A percentile compares a stretch with the other conserved stretches of the same genome.
Conservation (phyloP, 2,888 invertebrate species). For the Allolobophora icterica region DNA sequence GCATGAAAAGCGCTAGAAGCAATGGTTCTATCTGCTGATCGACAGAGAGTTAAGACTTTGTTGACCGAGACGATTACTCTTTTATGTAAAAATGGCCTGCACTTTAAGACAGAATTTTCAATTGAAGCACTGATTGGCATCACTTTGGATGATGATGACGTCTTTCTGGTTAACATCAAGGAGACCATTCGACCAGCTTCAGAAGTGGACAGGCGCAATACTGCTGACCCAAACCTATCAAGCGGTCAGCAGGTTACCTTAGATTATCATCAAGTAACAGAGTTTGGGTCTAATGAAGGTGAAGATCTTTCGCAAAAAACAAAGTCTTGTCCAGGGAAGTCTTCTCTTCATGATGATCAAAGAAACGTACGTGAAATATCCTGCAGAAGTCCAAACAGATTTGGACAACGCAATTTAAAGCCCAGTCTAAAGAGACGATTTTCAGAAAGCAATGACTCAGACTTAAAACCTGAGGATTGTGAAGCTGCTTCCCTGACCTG, state of each 20-base stretch:
- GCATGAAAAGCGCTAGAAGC: neutral
- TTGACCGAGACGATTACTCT: constrained; percentile 46
- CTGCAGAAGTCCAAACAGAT: neutral
- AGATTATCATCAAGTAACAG: neutral
- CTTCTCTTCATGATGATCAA: neutral
- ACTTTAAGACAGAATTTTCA: constrained; percentile 42
- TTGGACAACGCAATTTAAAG: neutral
- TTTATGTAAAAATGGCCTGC: constrained; percentile 45
- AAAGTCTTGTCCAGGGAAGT: neutral
- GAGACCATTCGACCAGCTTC: constrained; percentile 37
- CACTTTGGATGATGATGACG: constrained; percentile 44
- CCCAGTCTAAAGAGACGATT: neutral
- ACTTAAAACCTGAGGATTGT: neutral
- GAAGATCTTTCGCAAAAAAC: neutral
- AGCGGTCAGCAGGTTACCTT: neutral
- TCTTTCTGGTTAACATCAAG: constrained; percentile 44
- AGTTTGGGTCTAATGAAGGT: neutral
- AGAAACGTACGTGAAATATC: neutral
- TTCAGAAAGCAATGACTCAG: constrained; percentile 3
- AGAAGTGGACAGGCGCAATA: neutral
- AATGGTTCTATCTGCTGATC: constrained; percentile 45
- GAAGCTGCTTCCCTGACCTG: neutral
- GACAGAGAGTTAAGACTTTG: constrained; percentile 43
- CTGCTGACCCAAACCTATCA: neutral
- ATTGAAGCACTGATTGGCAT: constrained; percentile 45